These are phyloP conservation scores for Saccopteryx bilineata DNA, from an alignment of 2,113 vertebrate species.

Conservation along the genomic window DNA sequence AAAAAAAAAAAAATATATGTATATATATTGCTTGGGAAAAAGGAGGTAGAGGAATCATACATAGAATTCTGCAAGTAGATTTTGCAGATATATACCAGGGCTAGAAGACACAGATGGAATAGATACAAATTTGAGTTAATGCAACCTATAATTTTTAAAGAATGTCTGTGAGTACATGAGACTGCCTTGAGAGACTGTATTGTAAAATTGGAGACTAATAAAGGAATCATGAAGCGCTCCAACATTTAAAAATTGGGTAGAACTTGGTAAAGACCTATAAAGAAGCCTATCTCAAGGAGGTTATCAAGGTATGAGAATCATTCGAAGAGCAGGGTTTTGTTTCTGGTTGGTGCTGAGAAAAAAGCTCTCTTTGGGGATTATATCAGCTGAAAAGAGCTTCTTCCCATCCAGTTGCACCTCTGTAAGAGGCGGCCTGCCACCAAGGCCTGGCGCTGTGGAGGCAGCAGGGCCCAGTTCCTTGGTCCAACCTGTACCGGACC, in stretches of 20 bases:
- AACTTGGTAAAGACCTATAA: not conserved
- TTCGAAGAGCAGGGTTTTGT: not conserved
- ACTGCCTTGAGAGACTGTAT: not conserved
- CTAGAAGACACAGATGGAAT: not conserved
- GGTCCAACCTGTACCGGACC: rapidly evolving
- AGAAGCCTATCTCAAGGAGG: not conserved
- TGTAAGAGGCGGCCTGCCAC: not conserved
- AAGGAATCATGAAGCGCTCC: not conserved
- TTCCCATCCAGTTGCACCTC: rapidly evolving
- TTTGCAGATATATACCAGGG: not conserved
- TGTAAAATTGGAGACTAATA: not conserved
- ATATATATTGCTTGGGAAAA: not conserved
- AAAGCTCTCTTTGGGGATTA: too few species aligned
- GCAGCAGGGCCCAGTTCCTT: not conserved
- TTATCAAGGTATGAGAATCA: not conserved
- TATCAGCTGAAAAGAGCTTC: not conserved
- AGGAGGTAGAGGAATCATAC: not conserved
- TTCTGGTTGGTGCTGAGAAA: not conserved
- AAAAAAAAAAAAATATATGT: not conserved
- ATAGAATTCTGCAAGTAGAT: not conserved
- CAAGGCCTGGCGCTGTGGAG: rapidly evolving
- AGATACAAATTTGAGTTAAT: not conserved
- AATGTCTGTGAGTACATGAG: not conserved
- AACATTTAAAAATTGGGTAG: not conserved
- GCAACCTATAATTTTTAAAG: not conserved